A percentile compares a stretch with the other conserved stretches of the same genome.
phyloP scores from a whole-genome alignment of 2,113 vertebrate genomes.

The Bubo bubo region DNA sequence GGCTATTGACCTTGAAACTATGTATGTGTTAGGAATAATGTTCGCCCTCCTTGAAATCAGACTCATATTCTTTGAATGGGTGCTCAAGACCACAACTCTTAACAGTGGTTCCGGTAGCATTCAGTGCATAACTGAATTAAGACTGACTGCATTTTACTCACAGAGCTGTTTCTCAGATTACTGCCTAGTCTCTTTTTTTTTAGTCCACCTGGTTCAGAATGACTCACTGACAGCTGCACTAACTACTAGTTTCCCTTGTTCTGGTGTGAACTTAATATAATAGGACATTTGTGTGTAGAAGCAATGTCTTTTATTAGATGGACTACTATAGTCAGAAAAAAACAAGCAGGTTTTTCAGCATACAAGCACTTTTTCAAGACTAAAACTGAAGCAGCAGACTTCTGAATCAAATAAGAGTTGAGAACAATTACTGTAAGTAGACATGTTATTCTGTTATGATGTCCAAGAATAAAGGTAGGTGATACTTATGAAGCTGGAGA shows the following conservation, averaged over 20 bases:
- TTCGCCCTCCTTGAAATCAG: slow-evolving; percentile 11
- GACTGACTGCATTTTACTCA: not conserved
- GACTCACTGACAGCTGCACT: not conserved
- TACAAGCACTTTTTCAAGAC: not conserved
- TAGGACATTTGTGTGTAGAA: not conserved
- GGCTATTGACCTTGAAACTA: slow-evolving; percentile 53
- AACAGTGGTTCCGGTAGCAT: not conserved
- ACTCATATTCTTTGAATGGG: not conserved
- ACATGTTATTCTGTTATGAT: not conserved
- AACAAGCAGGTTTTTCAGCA: not conserved
- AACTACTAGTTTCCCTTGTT: not conserved
- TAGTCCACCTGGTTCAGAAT: not conserved
- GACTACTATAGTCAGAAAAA: not conserved
- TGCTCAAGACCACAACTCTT: not conserved
- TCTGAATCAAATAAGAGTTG: not conserved
- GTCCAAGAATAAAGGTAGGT: not conserved
- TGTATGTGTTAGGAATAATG: slow-evolving; percentile 43
- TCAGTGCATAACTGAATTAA: not conserved
- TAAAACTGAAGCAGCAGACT: not conserved
- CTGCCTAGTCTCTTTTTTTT: not conserved
- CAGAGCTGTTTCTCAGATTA: not conserved
- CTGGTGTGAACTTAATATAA: not conserved
- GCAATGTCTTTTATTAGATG: not conserved
- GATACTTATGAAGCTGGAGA: not conserved
- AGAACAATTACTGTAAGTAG: not conserved